A percentile compares a stretch with the other conserved stretches of the same genome.
Evolutionary conservation across 2,888 invertebrate species (phyloP).

Genomic region (Cephalotes varians): DNA sequence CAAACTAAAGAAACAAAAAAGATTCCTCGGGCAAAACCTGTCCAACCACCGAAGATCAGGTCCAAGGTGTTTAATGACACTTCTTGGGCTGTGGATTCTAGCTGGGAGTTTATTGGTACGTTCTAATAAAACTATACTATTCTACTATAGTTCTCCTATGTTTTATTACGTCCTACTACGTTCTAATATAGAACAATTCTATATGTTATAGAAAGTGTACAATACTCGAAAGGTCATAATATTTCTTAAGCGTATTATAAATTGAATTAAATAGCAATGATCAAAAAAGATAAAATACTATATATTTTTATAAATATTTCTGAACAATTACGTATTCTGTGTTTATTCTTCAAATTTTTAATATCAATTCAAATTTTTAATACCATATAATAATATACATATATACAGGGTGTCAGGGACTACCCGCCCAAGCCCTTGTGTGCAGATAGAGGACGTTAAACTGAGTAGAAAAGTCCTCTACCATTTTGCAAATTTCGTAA

Average conservation of each 20-base stretch:
- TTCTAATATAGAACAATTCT: too few species aligned
- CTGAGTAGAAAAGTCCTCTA: too few species aligned
- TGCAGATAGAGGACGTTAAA: too few species aligned
- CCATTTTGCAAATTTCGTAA: too few species aligned
- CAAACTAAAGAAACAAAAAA: slow-evolving; percentile 84
- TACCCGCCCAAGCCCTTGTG: too few species aligned
- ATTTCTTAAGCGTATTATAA: not conserved
- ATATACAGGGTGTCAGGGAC: too few species aligned
- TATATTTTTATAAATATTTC: not conserved
- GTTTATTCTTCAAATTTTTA: not conserved
- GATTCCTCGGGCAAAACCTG: slow-evolving; percentile 90
- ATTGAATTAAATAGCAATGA: not conserved
- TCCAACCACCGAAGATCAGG: slow-evolving; percentile 90
- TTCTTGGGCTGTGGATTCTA: slow-evolving; percentile 95
- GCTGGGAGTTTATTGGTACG: slow-evolving; percentile 96
- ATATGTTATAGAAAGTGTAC: not conserved
- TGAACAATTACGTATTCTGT: not conserved
- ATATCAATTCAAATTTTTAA: too few species aligned
- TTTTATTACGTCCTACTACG: too few species aligned
- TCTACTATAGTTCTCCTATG: not conserved
- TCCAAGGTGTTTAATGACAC: slow-evolving; percentile 85
- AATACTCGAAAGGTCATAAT: not conserved
- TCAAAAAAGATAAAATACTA: not conserved
- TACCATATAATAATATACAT: too few species aligned
- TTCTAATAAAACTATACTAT: slow-evolving; percentile 64